Base-by-base conservation (phyloP, 2,888 invertebrate genomes). In the Molorchus minor region DNA sequence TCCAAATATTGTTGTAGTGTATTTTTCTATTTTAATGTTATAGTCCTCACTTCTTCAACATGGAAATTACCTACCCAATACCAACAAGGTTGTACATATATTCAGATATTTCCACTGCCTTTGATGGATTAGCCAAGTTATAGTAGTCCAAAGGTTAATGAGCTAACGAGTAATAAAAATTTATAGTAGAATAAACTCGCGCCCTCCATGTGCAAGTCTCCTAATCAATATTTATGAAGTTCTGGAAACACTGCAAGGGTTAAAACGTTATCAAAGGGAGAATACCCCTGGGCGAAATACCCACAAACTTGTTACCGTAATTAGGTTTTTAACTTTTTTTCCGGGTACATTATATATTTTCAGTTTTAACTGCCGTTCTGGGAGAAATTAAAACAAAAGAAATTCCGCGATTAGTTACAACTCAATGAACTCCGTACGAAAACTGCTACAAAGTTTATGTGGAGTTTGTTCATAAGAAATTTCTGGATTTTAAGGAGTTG, bases 271-370 rank as follows among this genome's bases (percentile, higher is more conserved):
- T 71, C 71, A 71, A 68, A 69, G 68, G 70, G 68, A 68, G 62
- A 70, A 70, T 64, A 52, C 70, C 70, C 69, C 55, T 43, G 68
- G 65, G 73, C 62, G 58, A 65, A 65, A 71, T 70, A 69, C 66
- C 67, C 68, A 56, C 62, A 63, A 73, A 69, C 68, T 71, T 71
- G 71, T 69, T 71, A 68, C 69, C 62, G 63, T 71, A 71, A 71
- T 71, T 70, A 69, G 66, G 68, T 69, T 71, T 73, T 71, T 70
- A 54, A 65, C 70, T 62, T 61, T 65, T 57, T 51, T 52, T 52
- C 52, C 41, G 40, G 30, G 41, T 41, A 41, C 41, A 52, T 52
- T 52, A 52, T 52, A 52, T 52, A 52, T 52, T 52, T 52, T 41
- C 52, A 36, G 52, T 30, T 52, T 41, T 41, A 52, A 52, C 52